These are phyloP conservation scores for Hexactinellida sp. DNA, from an alignment of 37 sponge, comb jelly and placozoan species.

Conservation along the genomic window DNA sequence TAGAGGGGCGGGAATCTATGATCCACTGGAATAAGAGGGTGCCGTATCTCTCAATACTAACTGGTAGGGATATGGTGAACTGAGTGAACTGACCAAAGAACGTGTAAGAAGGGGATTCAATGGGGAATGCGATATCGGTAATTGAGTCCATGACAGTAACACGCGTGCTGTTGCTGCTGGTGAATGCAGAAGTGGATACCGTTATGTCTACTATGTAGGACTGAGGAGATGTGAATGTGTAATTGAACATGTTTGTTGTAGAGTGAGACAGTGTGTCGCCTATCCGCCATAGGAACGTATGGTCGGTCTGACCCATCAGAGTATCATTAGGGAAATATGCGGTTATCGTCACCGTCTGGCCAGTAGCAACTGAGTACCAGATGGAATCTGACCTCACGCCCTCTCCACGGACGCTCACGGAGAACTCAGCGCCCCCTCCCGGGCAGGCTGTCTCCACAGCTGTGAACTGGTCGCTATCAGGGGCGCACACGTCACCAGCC, in stretches of 20 bases:
- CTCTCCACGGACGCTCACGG: background rate
- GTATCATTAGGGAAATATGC: background rate
- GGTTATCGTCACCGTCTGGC: background rate
- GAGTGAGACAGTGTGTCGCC: background rate
- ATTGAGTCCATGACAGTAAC: background rate
- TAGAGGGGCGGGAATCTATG: background rate
- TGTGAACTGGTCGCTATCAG: background rate
- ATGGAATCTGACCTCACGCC: background rate
- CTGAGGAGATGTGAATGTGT: background rate
- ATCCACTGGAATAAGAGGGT: background rate
- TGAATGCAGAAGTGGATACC: background rate
- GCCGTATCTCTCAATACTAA: background rate
- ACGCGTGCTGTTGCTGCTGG: background rate
- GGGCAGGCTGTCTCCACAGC: background rate
- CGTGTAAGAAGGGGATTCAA: background rate
- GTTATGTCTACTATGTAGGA: background rate
- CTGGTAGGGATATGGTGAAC: background rate
- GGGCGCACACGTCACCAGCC: conserved; percentile 28
- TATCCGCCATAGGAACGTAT: background rate
- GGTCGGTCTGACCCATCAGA: background rate
- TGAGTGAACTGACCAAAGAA: background rate
- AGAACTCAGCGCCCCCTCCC: background rate
- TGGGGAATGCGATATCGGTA: background rate
- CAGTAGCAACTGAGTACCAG: background rate
- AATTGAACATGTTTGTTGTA: background rate